Evolutionary conservation across 1,140 invertebrate species (phyloP).

Genomic region (Stegodyphus mimosarum): DNA sequence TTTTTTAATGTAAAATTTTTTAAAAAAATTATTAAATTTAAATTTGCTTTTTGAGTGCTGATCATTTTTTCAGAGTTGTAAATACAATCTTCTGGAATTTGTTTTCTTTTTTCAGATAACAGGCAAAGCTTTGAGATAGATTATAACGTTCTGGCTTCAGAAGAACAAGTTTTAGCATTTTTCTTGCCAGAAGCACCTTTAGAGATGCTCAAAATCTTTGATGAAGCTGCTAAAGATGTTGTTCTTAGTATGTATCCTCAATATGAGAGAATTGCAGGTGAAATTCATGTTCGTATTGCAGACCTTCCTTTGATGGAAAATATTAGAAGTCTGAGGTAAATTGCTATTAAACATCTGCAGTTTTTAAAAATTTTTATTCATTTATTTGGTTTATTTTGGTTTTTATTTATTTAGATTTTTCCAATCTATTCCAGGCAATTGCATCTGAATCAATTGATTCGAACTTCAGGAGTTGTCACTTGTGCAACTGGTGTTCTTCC

Average conservation of each 20-base stretch:
- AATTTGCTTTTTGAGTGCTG: too few relatives aligned
- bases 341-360: background rate
- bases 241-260: constrained; percentile 95
- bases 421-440: constrained; percentile 78
- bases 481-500: constrained; percentile 95
- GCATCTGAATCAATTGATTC: constrained; percentile 92
- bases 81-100: too few relatives aligned
- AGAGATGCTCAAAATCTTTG: constrained; percentile 95
- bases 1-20: too few relatives aligned
- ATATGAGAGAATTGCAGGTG: constrained; percentile 92
- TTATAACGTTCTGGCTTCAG: constrained; percentile 88
- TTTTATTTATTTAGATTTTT: background rate
- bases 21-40: too few relatives aligned
- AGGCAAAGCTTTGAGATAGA: constrained; percentile 90
- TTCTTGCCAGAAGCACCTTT: constrained; percentile 97
- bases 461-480: constrained; percentile 95
- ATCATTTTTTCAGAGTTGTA: too few relatives aligned
- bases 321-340: constrained; percentile 86
- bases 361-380: background rate
- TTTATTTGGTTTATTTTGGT: background rate
- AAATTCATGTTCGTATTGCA: constrained; percentile 94
- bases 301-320: constrained; percentile 97
- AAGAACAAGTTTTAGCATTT: constrained; percentile 93
- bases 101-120: constrained; percentile 70
- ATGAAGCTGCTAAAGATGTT: constrained; percentile 94